A percentile compares a stretch with the other conserved stretches of the same genome.
phyloP scores from a whole-genome alignment of 2,113 vertebrate genomes.

The Pyxicephalus adspersus region DNA sequence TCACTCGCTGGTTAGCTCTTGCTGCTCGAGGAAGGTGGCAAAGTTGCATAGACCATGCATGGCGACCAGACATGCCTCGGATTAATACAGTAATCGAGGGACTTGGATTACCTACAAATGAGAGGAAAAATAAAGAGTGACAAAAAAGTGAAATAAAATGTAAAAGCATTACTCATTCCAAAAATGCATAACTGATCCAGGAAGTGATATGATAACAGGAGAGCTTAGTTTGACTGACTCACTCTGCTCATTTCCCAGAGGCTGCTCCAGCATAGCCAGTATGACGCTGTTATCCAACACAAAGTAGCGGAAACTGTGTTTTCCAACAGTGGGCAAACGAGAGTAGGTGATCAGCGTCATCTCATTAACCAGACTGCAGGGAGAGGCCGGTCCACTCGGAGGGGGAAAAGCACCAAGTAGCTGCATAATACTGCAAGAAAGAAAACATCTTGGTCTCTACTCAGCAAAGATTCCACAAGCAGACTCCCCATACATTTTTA shows the following conservation, averaged over 20 bases:
- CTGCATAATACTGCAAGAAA: slow-evolving; percentile 89
- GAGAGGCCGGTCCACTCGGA: slow-evolving; percentile 92
- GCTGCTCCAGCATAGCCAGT: slow-evolving; percentile 94
- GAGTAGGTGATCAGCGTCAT: slow-evolving; percentile 90
- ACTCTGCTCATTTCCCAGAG: slow-evolving; percentile 96
- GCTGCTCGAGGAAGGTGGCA: slow-evolving; percentile 92
- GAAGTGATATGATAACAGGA: too few species aligned
- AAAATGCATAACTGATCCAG: too few species aligned
- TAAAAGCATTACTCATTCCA: neutral
- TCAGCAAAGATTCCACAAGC: too few species aligned
- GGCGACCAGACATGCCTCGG: slow-evolving; percentile 90
- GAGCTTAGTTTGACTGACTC: slow-evolving; percentile 64
- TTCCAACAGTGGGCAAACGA: slow-evolving; percentile 86
- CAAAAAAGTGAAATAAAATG: neutral
- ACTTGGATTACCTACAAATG: slow-evolving; percentile 83
- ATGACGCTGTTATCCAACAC: slow-evolving; percentile 95
- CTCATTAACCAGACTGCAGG: slow-evolving; percentile 95
- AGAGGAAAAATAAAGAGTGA: slow-evolving; percentile 25
- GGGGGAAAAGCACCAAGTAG: slow-evolving; percentile 92
- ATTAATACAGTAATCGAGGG: slow-evolving; percentile 91
- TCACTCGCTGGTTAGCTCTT: slow-evolving; percentile 92
- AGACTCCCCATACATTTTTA: neutral
- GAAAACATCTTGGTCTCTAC: slow-evolving; percentile 33
- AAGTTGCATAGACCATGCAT: slow-evolving; percentile 95
- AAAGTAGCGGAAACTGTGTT: slow-evolving; percentile 92